Evolutionary conservation across 2,888 invertebrate genomes (phyloP).

Genomic region (Nymphalis polychloros): DNA sequence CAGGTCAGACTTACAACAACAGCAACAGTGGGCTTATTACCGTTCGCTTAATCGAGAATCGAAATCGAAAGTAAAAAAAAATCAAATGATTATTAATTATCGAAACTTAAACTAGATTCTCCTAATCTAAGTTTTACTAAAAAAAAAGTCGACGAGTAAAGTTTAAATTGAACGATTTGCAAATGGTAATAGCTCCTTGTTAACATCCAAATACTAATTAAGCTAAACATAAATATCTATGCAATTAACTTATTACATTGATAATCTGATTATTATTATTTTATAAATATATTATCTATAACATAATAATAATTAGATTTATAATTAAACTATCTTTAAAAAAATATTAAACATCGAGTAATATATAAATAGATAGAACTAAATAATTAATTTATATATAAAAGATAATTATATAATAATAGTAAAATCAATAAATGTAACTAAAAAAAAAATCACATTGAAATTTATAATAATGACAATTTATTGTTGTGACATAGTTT

Average conservation of each 20-base stretch:
- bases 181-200: not conserved
- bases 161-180: not conserved
- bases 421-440: no score
- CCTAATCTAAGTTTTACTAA: no score
- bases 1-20: slow-evolving; percentile 48
- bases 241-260: not conserved
- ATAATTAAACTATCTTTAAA: no score
- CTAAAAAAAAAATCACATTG: no score
- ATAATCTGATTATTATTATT: no score
- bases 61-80: not conserved
- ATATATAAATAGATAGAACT: no score
- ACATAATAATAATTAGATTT: not conserved
- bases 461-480: no score
- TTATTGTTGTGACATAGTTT: no score
- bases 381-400: no score
- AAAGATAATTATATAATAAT: no score
- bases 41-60: not conserved
- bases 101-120: not conserved
- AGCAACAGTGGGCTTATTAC: slow-evolving; percentile 18
- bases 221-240: not conserved
- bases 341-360: no score
- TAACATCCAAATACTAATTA: not conserved
- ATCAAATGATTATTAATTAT: not conserved
- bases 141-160: no score
- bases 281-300: not conserved